Evolutionary conservation across 2,888 invertebrate genomes (phyloP).

Genomic region (Troglohyphantes excavatus): DNA sequence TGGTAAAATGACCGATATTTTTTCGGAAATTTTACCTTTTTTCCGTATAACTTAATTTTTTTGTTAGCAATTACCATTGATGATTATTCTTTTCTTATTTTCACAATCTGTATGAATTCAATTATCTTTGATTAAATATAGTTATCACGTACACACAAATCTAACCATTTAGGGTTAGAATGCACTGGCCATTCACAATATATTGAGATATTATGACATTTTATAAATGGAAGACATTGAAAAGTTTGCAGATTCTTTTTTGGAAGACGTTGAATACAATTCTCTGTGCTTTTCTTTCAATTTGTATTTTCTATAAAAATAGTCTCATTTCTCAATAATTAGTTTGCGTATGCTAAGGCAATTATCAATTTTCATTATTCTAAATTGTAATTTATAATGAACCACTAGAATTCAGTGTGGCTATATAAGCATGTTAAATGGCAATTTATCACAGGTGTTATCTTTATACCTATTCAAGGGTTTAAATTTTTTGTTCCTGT

Average conservation of each 20-base stretch:
- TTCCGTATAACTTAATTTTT: slow-evolving; percentile 42
- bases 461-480: no score
- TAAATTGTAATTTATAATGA: not conserved
- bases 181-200: not conserved
- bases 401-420: not conserved
- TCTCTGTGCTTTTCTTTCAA: not conserved
- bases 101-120: not conserved
- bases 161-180: not conserved
- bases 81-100: not conserved
- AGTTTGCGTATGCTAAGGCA: not conserved
- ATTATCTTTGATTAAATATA: not conserved
- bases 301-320: not conserved
- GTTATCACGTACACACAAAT: not conserved
- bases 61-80: slow-evolving; percentile 51
- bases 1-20: slow-evolving; percentile 48
- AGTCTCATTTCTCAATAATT: not conserved
- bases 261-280: slow-evolving; percentile 3
- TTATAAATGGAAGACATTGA: slow-evolving; percentile 1
- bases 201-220: not conserved
- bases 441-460: not conserved
- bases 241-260: not conserved
- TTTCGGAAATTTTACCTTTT: slow-evolving; percentile 35
- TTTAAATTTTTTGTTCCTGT: no score
- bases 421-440: not conserved
- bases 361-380: not conserved